phyloP scores from a whole-genome alignment of 2,113 vertebrate species.

The Geococcyx californianus region DNA sequence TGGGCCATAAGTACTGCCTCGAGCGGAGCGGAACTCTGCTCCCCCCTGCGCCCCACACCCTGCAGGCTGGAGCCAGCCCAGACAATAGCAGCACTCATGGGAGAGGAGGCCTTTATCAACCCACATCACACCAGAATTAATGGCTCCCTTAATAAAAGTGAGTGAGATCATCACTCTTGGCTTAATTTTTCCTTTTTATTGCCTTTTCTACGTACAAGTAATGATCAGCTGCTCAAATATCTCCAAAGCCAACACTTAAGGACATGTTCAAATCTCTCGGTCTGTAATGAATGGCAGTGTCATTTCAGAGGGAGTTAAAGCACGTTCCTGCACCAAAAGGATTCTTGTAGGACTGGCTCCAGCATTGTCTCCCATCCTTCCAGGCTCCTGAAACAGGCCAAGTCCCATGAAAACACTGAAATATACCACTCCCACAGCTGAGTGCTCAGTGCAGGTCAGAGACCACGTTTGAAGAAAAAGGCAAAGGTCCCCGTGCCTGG shows the following conservation, averaged over 20 bases:
- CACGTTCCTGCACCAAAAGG: not conserved
- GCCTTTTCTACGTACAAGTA: slow-evolving; percentile 35
- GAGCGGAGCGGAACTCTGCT: not conserved
- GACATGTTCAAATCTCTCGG: not conserved
- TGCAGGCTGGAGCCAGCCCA: not conserved
- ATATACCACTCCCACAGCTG: not conserved
- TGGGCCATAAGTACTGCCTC: fast-evolving
- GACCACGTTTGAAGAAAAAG: not conserved
- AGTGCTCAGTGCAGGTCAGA: not conserved
- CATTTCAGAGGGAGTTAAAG: not conserved
- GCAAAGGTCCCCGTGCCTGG: not conserved
- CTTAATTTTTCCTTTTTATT: slow-evolving; percentile 49
- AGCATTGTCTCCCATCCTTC: not conserved
- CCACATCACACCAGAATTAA: slow-evolving; percentile 7
- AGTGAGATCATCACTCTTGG: slow-evolving; percentile 57
- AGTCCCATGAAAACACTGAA: not conserved
- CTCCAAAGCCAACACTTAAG: slow-evolving; percentile 17
- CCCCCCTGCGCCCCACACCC: not conserved
- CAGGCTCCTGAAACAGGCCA: not conserved
- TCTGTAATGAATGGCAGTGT: slow-evolving; percentile 9
- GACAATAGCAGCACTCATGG: not conserved
- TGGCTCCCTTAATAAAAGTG: slow-evolving; percentile 14
- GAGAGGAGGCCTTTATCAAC: not conserved
- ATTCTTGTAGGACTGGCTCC: not conserved
- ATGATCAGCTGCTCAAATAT: slow-evolving; percentile 51